Conservation (phyloP, 2,888 invertebrate species). For the Lutraria lutraria region DNA sequence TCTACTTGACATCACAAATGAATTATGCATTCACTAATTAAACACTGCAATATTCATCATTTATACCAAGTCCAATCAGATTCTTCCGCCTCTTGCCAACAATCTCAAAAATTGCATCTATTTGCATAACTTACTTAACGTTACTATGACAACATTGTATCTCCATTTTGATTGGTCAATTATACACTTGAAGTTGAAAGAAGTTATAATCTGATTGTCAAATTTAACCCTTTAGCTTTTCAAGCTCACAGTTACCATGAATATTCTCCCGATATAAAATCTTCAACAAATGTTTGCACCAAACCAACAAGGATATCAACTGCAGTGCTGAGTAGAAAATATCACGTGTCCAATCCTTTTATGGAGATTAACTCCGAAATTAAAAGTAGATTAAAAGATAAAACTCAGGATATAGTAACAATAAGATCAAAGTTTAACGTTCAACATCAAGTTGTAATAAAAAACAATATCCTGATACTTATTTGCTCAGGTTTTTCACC, state of each 20-base stretch:
- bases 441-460: not conserved
- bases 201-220: conserved; percentile 38
- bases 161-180: conserved; percentile 46
- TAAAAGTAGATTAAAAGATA: not conserved
- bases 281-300: conserved; percentile 36
- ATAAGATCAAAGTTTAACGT: not conserved
- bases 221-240: conserved; percentile 17
- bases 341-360: not conserved
- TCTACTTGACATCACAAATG: conserved; percentile 23
- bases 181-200: conserved; percentile 26
- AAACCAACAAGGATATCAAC: conserved; percentile 36
- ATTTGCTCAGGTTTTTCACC: not conserved
- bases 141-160: conserved; percentile 45
- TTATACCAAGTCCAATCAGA: conserved; percentile 33
- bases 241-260: conserved; percentile 23
- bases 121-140: conserved; percentile 51
- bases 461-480: not conserved
- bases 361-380: not conserved
- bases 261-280: not conserved
- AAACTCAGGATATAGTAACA: not conserved
- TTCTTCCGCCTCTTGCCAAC: conserved; percentile 35
- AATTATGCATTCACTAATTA: conserved; percentile 41
- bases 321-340: not conserved
- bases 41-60: conserved; percentile 34
- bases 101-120: conserved; percentile 46